These are phyloP conservation scores for Tipula helvola DNA, from an alignment of 2,888 invertebrate genomes.

Conservation along the genomic window DNA sequence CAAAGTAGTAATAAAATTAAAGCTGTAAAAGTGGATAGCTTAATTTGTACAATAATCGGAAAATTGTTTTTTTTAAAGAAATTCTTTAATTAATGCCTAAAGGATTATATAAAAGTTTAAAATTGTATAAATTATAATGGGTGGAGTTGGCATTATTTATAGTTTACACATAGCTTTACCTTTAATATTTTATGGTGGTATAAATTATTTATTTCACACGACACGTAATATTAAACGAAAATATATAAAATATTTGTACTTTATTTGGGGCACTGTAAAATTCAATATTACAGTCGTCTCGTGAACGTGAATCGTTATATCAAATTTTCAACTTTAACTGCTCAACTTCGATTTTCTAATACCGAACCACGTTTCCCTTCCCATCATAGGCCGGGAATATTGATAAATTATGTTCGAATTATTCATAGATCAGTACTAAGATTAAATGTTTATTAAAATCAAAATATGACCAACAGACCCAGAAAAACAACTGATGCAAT, in stretches of 20 bases:
- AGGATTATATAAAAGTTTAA: neutral
- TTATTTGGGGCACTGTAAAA: neutral
- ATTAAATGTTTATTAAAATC: too few relatives aligned
- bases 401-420: too few relatives aligned
- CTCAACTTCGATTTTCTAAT: too few relatives aligned
- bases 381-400: too few relatives aligned
- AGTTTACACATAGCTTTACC: neutral
- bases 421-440: too few relatives aligned
- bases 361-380: too few relatives aligned
- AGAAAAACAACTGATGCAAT: neutral
- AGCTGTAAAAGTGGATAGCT: neutral
- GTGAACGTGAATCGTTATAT: too few relatives aligned
- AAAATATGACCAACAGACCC: too few relatives aligned
- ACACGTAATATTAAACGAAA: neutral
- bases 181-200: neutral
- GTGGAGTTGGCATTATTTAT: neutral
- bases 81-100: neutral
- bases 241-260: neutral
- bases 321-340: too few relatives aligned
- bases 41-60: neutral
- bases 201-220: neutral
- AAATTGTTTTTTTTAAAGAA: neutral
- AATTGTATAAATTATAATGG: neutral
- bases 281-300: neutral
- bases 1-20: neutral